Percentiles rank a stretch among this genome's conserved stretches.
phyloP scores from a whole-genome alignment of 2,113 vertebrate species.

The Neogale vison region DNA sequence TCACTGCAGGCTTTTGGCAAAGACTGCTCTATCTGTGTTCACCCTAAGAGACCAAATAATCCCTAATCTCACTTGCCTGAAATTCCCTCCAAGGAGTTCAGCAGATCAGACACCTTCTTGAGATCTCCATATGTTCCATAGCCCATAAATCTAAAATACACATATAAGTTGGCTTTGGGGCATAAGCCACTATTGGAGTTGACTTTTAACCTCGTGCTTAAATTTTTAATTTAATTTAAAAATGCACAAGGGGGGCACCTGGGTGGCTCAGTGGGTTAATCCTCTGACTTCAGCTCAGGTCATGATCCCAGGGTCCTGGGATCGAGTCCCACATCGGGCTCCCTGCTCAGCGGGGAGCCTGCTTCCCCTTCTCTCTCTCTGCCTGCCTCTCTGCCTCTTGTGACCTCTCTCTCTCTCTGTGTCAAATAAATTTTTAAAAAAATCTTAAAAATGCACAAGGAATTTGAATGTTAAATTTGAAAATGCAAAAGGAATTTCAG shows the following conservation, averaged over 20 bases:
- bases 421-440: no score
- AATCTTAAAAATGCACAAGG: background rate
- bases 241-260: background rate
- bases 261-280: no score
- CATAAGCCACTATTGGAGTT: background rate
- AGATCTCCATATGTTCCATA: background rate
- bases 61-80: background rate
- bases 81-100: background rate
- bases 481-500: background rate
- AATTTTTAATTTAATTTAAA: constrained; percentile 45
- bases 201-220: background rate
- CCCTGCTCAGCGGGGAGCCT: no score
- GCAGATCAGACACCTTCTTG: background rate
- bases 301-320: no score
- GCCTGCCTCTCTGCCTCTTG: no score
- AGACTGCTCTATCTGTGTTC: background rate
- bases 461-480: constrained; percentile 40
- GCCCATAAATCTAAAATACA: background rate
- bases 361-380: no score
- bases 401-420: no score
- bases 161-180: background rate
- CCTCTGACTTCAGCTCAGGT: no score
- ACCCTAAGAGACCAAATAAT: constrained; percentile 7
- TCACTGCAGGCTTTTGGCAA: background rate
- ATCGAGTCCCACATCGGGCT: no score